Percentiles rank a stretch among this genome's conserved stretches.
phyloP scores from a whole-genome alignment of 2,113 vertebrate species.

The Trachemys scripta region DNA sequence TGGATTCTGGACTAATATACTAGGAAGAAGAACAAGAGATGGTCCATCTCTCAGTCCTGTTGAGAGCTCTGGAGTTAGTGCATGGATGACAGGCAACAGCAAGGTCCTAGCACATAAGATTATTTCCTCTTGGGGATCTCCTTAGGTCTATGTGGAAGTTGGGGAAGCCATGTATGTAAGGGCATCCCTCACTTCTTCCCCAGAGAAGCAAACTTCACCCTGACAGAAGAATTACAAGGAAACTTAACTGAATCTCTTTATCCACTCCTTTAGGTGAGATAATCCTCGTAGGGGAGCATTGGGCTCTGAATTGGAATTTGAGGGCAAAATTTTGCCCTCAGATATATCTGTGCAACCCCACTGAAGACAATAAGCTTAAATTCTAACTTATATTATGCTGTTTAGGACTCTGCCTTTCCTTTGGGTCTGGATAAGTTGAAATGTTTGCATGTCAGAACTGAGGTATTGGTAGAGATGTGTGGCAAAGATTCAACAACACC shows the following conservation, averaged over 20 bases:
- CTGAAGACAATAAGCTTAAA: neutral
- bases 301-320: neutral
- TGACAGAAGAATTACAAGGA: neutral
- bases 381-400: neutral
- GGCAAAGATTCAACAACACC: neutral
- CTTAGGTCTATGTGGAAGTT: neutral
- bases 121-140: neutral
- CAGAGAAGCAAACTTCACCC: neutral
- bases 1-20: neutral
- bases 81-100: neutral
- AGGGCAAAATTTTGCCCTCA: neutral
- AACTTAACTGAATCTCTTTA: neutral
- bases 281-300: neutral
- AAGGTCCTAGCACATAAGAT: neutral
- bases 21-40: neutral
- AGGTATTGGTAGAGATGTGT: neutral
- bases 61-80: neutral
- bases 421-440: neutral
- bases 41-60: neutral
- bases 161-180: neutral
- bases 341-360: neutral
- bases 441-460: neutral
- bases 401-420: slow-evolving; percentile 10
- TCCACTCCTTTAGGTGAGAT: neutral
- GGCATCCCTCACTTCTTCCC: neutral